phyloP scores from a whole-genome alignment of 2,797 vertebrate genomes.

The Alcedo quadribrachys region DNA sequence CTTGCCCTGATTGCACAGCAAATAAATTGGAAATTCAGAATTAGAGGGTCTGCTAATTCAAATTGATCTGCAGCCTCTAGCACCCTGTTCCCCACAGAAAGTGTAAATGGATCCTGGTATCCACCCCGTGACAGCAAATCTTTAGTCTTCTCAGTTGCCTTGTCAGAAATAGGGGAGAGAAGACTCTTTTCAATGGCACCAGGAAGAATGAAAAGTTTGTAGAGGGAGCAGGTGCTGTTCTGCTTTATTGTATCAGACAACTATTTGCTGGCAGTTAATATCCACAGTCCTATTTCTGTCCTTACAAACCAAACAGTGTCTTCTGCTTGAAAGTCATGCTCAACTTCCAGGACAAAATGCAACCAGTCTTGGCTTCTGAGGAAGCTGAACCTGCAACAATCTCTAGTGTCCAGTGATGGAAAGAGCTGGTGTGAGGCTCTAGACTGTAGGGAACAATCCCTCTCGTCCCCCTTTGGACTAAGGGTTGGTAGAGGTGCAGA shows the following conservation, averaged over 20 bases:
- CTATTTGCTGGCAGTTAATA: slow-evolving; percentile 58
- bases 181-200: background rate
- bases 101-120: slow-evolving; percentile 24
- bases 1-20: slow-evolving; percentile 41
- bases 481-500: background rate
- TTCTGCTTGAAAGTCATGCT: background rate
- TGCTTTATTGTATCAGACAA: slow-evolving; percentile 48
- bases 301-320: slow-evolving; percentile 15
- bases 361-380: background rate
- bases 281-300: slow-evolving; percentile 33
- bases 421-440: background rate
- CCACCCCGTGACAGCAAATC: background rate
- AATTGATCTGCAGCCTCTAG: background rate
- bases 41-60: slow-evolving; percentile 40
- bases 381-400: background rate
- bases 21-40: slow-evolving; percentile 57
- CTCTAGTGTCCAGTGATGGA: rapidly evolving
- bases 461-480: background rate
- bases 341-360: background rate
- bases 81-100: background rate
- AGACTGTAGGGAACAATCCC: rapidly evolving
- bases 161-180: background rate
- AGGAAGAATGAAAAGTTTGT: background rate
- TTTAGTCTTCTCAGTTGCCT: background rate
- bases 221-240: slow-evolving; percentile 49